Conservation (phyloP, 2,888 invertebrate genomes). For the Dione vanillae region DNA sequence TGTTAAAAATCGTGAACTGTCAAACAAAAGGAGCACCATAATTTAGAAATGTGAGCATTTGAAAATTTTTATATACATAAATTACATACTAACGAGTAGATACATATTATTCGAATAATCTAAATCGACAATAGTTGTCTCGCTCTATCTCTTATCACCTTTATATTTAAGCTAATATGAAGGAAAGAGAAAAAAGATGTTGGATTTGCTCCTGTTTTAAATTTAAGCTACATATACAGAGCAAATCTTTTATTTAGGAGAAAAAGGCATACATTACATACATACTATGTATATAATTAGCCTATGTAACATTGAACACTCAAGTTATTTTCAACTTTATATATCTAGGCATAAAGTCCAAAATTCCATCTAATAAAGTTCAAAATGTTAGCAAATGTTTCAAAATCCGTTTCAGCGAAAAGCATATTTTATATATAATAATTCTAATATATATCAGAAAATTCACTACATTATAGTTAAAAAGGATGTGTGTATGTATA, state of each 20-base stretch:
- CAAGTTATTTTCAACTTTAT: slow-evolving; percentile 31
- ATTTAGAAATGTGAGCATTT: slow-evolving; percentile 60
- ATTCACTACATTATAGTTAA: not conserved
- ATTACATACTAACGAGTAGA: slow-evolving; percentile 32
- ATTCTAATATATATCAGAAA: not conserved
- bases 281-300: slow-evolving; percentile 71
- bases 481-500: slow-evolving; percentile 15
- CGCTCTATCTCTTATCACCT: slow-evolving; percentile 61
- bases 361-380: slow-evolving; percentile 24
- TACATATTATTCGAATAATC: slow-evolving; percentile 16
- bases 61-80: slow-evolving; percentile 36
- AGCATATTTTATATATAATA: slow-evolving; percentile 4
- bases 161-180: slow-evolving; percentile 73
- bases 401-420: slow-evolving; percentile 8
- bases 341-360: slow-evolving; percentile 2
- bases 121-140: slow-evolving; percentile 40
- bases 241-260: slow-evolving; percentile 30
- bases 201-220: slow-evolving; percentile 5
- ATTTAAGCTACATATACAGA: not conserved
- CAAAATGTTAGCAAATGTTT: slow-evolving; percentile 15
- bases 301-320: slow-evolving; percentile 57
- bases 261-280: slow-evolving; percentile 71
- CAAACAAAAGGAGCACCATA: slow-evolving; percentile 62
- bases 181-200: slow-evolving; percentile 64
- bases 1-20: slow-evolving; percentile 50